Evolutionary conservation across 2,113 vertebrate species (phyloP).

Genomic region (Antidorcas marsupialis): DNA sequence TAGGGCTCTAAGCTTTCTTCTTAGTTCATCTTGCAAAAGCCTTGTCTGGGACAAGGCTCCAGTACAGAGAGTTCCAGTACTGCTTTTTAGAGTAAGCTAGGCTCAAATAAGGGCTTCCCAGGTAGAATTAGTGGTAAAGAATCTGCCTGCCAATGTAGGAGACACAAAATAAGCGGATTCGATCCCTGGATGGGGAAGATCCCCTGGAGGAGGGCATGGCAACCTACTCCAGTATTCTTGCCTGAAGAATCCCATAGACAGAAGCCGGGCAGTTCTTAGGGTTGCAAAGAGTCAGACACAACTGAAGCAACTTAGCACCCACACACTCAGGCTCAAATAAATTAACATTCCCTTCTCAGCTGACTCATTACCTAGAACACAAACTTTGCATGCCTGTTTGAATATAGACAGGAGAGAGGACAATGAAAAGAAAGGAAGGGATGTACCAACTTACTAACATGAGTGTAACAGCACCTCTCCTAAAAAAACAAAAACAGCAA

Average conservation of each 20-base stretch:
- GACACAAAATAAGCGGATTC: neutral
- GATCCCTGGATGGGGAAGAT: neutral
- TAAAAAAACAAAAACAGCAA: neutral
- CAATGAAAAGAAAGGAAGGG: neutral
- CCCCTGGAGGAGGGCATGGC: neutral
- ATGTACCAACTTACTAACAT: neutral
- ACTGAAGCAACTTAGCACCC: neutral
- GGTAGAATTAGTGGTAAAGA: neutral
- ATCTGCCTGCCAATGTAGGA: neutral
- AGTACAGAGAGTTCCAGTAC: neutral
- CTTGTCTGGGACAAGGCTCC: neutral
- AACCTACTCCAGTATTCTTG: neutral
- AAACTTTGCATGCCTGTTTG: neutral
- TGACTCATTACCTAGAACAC: neutral
- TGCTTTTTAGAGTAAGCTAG: constrained; percentile 6
- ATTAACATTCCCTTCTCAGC: neutral
- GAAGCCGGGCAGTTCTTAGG: neutral
- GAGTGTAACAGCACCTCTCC: neutral
- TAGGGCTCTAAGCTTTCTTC: neutral
- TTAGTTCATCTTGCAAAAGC: neutral
- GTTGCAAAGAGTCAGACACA: neutral
- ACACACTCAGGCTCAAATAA: neutral
- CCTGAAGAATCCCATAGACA: neutral
- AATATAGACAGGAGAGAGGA: neutral
- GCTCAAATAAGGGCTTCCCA: neutral